Base-by-base conservation (phyloP, 2,797 vertebrate species). In the Myotis planiceps region DNA sequence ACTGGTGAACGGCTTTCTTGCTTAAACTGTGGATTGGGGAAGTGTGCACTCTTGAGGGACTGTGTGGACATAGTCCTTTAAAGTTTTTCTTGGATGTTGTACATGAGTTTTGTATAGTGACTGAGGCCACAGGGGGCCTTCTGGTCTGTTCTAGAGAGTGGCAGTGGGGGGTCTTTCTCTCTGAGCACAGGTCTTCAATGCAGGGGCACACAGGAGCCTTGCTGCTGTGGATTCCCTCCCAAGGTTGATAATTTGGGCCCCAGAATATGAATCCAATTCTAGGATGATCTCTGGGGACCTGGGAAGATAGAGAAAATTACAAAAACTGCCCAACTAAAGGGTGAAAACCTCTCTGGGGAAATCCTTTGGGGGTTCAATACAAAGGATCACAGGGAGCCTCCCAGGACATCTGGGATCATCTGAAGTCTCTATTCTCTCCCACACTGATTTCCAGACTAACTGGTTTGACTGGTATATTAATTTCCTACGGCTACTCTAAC, bases 401-500 rank as follows among this genome's bases (percentile, higher is more conserved):
- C 66, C n/a, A 60, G 66, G 69, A 37, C 42, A 45, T 39, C 39
- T 72, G 19, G 51, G 66, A 39, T 92, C 78, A 88, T 71, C 65
- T 83, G 21, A 13, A 9, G 10, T 85, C 6, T 88, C 49, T 88
- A 2, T 0, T 15, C 19, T 85, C 18, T 65, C 79, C 19, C 27
- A 74, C 8, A 34, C 58, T 95, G 32, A 78, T 95, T 94, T 94
- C 19, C 42, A 81, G 34, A 76, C 37, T 76, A 87, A 86, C 21
- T 42, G 3, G 34, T 68, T 82, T 94, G 82, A 85, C 49, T 34
- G 69, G 51, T 42, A 1, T 34, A 39, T 78, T 90, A 27, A 51
- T 92, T 92, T 88, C 27, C 81, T 63, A 55, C 10, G 63, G 47
- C 27, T 79, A 9, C 14, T 60, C 27, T 89, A 69, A 90, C 49